Conservation (phyloP, 2,797 vertebrate genomes). For the Anguilla anguilla region DNA sequence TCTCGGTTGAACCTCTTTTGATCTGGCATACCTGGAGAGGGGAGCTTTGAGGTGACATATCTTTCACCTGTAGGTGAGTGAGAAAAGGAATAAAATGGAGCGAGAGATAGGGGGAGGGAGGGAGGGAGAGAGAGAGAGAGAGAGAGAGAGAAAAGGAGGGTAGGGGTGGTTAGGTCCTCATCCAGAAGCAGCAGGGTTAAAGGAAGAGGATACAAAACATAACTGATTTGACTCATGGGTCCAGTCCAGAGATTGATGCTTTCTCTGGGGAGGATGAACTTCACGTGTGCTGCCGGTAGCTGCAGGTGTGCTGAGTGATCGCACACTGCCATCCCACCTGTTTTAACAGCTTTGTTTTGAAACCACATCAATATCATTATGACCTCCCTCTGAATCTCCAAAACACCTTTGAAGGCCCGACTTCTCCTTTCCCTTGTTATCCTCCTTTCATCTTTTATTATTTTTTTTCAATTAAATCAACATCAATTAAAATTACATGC, state of each 20-base stretch:
- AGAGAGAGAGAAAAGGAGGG: neutral
- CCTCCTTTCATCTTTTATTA: conserved; percentile 2
- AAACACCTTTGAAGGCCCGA: neutral
- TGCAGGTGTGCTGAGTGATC: neutral
- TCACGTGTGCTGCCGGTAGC: neutral
- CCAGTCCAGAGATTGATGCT: conserved; percentile 9
- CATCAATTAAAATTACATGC: conserved; percentile 12
- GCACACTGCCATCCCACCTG: neutral
- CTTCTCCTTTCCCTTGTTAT: neutral
- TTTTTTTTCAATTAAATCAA: neutral
- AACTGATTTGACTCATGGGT: conserved; percentile 20
- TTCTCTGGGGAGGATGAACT: neutral
- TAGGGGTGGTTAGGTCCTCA: neutral
- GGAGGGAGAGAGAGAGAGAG: conserved; percentile 31
- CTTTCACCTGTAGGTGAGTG: conserved; percentile 56
- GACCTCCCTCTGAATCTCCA: neutral
- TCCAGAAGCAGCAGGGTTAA: conserved; percentile 27
- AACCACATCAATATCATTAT: neutral
- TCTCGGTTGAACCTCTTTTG: conserved; percentile 39
- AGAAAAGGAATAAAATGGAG: conserved; percentile 13
- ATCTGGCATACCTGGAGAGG: conserved; percentile 33
- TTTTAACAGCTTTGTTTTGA: neutral
- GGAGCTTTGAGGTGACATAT: conserved; percentile 59
- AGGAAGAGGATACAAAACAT: conserved; percentile 27
- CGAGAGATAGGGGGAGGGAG: conserved; percentile 33